A percentile compares a stretch with the other conserved stretches of the same genome.
Evolutionary conservation across 2,797 vertebrate species (phyloP).

Genomic region (Psittacula echo): DNA sequence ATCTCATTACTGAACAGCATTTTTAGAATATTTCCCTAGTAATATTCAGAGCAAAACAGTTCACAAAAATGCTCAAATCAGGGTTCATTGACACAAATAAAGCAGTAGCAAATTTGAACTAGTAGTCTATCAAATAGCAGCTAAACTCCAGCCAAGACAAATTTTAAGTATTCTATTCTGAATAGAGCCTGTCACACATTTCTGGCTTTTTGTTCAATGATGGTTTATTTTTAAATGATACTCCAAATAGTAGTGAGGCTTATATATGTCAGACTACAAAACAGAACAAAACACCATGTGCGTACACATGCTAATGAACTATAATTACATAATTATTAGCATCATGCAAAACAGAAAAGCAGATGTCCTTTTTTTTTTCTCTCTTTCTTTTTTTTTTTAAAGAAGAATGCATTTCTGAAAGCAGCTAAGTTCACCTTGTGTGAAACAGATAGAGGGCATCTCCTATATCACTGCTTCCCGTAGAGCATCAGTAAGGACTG

Average conservation of each 20-base stretch:
- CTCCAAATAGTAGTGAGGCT: constrained; percentile 14
- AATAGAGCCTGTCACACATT: constrained; percentile 19
- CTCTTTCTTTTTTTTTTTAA: neutral
- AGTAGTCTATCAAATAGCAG: constrained; percentile 28
- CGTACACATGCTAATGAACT: constrained; percentile 42
- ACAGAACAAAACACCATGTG: constrained; percentile 52
- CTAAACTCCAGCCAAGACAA: constrained; percentile 32
- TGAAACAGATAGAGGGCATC: neutral
- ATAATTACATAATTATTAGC: constrained; percentile 60
- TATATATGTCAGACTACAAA: constrained; percentile 39
- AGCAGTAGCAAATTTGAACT: constrained; percentile 11
- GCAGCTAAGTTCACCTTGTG: neutral
- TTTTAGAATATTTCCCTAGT: neutral
- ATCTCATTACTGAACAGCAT: neutral
- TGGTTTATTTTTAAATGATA: constrained; percentile 55
- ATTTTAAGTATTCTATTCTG: constrained; percentile 18
- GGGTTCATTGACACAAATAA: constrained; percentile 35
- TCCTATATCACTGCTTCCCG: neutral
- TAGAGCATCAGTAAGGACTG: neutral
- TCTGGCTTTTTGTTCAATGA: constrained; percentile 17
- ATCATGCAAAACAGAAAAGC: constrained; percentile 54
- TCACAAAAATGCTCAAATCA: constrained; percentile 18
- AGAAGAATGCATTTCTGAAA: neutral
- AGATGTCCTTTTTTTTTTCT: neutral
- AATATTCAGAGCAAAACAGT: neutral